phyloP scores from a whole-genome alignment of 2,888 invertebrate species.

The Protophormia terraenovae region DNA sequence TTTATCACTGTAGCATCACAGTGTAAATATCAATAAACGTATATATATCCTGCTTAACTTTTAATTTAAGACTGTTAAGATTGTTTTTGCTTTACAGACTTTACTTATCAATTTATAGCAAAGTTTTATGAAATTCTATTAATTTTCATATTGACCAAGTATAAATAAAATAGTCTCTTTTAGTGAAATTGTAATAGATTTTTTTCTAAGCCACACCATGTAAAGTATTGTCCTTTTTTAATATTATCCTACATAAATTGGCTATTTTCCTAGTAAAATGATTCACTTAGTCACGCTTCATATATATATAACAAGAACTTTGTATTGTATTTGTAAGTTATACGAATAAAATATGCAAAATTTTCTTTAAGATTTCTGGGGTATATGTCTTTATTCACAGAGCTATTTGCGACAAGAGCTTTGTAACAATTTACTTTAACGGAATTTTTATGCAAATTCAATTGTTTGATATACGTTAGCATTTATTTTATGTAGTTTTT shows the following conservation, averaged over 20 bases:
- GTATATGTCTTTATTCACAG: not conserved
- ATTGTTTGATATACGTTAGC: constrained; percentile 21
- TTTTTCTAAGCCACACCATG: not conserved
- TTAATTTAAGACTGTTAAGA: not conserved
- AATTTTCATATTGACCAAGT: not conserved
- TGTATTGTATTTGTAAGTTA: not conserved
- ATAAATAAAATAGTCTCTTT: constrained; percentile 7
- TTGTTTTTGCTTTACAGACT: constrained; percentile 6
- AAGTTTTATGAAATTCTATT: constrained; percentile 9
- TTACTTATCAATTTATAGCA: constrained; percentile 41
- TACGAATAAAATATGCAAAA: not conserved
- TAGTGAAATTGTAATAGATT: constrained; percentile 5
- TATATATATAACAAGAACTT: not conserved
- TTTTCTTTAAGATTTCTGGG: not conserved
- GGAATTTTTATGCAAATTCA: constrained; percentile 60
- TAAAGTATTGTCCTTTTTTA: not conserved
- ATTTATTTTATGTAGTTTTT: not conserved
- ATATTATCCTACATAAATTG: not conserved
- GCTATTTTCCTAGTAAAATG: not conserved
- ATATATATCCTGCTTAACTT: not conserved
- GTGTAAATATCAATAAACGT: no score
- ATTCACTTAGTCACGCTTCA: constrained; percentile 39
- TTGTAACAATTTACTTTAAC: constrained; percentile 38
- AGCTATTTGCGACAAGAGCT: not conserved
- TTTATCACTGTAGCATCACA: no score